These are phyloP conservation scores for Prunella strophiata DNA, from an alignment of 2,797 vertebrate genomes.

Conservation along the genomic window DNA sequence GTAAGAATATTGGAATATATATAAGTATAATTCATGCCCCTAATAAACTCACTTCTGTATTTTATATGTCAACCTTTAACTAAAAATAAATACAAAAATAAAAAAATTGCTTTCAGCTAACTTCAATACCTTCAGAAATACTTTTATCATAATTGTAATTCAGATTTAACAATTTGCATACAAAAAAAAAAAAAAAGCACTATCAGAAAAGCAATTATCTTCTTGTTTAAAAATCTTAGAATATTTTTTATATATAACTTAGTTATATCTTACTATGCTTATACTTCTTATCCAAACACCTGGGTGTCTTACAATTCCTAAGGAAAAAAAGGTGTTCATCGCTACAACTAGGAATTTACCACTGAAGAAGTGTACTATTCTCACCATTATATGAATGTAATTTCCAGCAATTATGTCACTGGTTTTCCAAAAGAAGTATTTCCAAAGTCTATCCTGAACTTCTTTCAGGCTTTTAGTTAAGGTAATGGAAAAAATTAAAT, in stretches of 20 bases:
- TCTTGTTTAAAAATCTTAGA: neutral
- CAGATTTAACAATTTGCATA: neutral
- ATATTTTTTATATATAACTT: neutral
- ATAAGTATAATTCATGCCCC: neutral
- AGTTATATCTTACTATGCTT: neutral
- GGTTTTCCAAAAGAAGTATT: neutral
- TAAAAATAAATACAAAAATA: neutral
- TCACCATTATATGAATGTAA: neutral
- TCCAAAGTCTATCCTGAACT: neutral
- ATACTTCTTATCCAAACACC: neutral
- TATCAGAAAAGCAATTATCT: neutral
- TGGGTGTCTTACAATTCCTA: neutral
- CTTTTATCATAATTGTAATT: neutral
- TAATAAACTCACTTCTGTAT: neutral
- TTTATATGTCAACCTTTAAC: neutral
- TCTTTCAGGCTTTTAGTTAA: neutral
- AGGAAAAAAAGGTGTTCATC: neutral
- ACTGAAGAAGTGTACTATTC: neutral
- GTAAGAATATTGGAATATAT: neutral
- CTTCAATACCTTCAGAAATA: neutral
- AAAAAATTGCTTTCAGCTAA: neutral
- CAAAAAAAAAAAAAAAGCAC: fast-evolving
- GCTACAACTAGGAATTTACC: neutral
- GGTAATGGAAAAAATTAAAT: neutral
- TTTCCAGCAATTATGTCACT: neutral